Conservation (phyloP, 2,888 invertebrate genomes). For the Scaptomyza polygonia region DNA sequence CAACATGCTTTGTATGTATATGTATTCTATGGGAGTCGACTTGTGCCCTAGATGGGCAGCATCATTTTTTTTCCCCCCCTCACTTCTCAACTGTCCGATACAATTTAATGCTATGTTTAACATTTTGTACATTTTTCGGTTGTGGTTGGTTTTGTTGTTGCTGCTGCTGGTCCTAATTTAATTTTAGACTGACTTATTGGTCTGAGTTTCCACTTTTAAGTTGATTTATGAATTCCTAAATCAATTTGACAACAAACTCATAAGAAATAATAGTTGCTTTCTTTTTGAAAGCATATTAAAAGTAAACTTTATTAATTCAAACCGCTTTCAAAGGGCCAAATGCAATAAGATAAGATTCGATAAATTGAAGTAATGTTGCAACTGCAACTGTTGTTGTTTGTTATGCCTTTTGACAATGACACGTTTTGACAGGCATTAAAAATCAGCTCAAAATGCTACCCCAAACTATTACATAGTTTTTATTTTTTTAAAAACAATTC, state of each 20-base stretch:
- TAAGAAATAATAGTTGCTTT: neutral
- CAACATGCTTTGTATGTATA: conserved; percentile 63
- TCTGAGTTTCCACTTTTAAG: conserved; percentile 43
- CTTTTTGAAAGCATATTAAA: neutral
- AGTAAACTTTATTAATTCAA: neutral
- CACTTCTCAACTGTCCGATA: conserved; percentile 69
- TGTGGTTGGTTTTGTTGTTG: conserved; percentile 36
- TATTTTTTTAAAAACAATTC: conserved; percentile 24
- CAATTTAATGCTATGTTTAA: conserved; percentile 77
- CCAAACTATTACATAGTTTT: neutral
- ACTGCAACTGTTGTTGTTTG: conserved; percentile 39
- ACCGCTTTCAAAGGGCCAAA: neutral
- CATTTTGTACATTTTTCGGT: conserved; percentile 71
- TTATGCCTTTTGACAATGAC: conserved; percentile 45
- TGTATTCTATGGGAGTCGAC: conserved; percentile 24
- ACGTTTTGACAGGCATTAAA: conserved; percentile 61
- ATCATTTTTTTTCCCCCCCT: conserved; percentile 2
- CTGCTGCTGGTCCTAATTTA: conserved; percentile 63
- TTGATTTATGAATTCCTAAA: conserved; percentile 77
- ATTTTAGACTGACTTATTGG: conserved; percentile 55
- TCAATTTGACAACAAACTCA: conserved; percentile 68
- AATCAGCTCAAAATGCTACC: conserved; percentile 47
- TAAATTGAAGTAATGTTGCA: neutral
- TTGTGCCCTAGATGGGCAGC: conserved; percentile 12
- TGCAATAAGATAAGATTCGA: neutral